Evolutionary conservation across 2,797 vertebrate genomes (phyloP).

Genomic region (Pseudopleuronectes americanus): DNA sequence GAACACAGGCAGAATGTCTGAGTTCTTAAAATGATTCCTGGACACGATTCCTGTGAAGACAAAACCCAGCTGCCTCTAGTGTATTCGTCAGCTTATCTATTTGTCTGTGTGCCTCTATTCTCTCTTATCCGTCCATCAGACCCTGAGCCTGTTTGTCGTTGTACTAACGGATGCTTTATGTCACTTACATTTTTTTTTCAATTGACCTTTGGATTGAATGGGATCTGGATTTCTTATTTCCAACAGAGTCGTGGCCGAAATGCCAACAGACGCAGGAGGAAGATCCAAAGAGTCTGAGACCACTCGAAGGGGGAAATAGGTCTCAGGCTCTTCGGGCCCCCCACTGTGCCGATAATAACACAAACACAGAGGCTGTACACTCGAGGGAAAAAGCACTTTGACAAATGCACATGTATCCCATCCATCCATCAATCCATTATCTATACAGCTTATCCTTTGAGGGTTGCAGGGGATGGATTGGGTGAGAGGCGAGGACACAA

Average conservation of each 20-base stretch:
- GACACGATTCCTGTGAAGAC: not conserved
- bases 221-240: not conserved
- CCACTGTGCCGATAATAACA: too few species aligned
- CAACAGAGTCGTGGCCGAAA: not conserved
- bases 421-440: not conserved
- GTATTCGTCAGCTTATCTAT: not conserved
- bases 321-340: too few species aligned
- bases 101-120: not conserved
- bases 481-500: too few species aligned
- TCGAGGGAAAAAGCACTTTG: not conserved
- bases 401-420: not conserved
- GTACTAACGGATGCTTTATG: not conserved
- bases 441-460: too few species aligned
- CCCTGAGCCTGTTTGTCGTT: not conserved
- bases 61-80: not conserved
- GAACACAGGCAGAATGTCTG: not conserved
- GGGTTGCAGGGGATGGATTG: too few species aligned
- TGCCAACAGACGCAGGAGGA: not conserved
- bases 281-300: too few species aligned
- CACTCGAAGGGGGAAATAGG: too few species aligned
- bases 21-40: not conserved
- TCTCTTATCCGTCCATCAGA: not conserved
- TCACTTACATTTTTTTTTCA: not conserved
- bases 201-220: conserved; percentile 9
- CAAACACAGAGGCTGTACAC: too few species aligned